Conservation (phyloP, 2,888 invertebrate species). For the Eristalis intricaria region DNA sequence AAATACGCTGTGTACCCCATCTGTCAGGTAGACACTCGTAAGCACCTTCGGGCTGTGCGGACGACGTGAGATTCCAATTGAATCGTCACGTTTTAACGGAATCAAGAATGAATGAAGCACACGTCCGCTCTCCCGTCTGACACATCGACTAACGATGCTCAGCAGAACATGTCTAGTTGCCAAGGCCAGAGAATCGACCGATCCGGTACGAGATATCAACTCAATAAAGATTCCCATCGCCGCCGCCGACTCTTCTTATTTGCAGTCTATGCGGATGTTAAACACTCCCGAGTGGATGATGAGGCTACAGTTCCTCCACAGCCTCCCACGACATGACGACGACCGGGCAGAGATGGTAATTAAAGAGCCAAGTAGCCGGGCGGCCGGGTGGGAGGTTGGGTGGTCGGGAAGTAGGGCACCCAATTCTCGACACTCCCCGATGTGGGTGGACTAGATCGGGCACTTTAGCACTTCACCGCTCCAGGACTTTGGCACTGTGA, state of each 20-base stretch:
- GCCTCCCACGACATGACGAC: not conserved
- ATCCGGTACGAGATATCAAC: conserved; percentile 47
- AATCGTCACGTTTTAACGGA: conserved; percentile 55
- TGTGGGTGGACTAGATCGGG: not conserved
- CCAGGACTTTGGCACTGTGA: not conserved
- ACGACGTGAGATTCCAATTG: conserved; percentile 55
- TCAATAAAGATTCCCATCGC: conserved; percentile 9
- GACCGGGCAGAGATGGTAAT: conserved; percentile 26
- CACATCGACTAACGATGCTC: no score
- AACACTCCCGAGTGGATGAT: conserved; percentile 22
- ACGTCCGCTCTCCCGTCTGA: not conserved
- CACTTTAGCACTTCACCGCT: conserved; percentile 1
- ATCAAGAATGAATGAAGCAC: conserved; percentile 44
- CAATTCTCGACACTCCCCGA: not conserved
- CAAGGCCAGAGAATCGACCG: conserved; percentile 49
- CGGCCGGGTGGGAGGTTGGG: not conserved
- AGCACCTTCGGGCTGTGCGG: conserved; percentile 16
- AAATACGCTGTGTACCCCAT: conserved; percentile 6
- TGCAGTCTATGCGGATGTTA: conserved; percentile 57
- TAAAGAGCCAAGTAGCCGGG: conserved; percentile 9
- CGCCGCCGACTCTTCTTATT: conserved; percentile 42
- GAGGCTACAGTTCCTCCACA: not conserved
- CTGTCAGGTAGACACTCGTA: conserved; percentile 29
- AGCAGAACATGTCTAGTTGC: conserved; percentile 36
- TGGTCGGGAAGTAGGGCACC: not conserved